Percentiles rank a stretch among this genome's conserved stretches.
phyloP scores from a whole-genome alignment of 2,113 vertebrate genomes.

The Aptenodytes patagonicus region DNA sequence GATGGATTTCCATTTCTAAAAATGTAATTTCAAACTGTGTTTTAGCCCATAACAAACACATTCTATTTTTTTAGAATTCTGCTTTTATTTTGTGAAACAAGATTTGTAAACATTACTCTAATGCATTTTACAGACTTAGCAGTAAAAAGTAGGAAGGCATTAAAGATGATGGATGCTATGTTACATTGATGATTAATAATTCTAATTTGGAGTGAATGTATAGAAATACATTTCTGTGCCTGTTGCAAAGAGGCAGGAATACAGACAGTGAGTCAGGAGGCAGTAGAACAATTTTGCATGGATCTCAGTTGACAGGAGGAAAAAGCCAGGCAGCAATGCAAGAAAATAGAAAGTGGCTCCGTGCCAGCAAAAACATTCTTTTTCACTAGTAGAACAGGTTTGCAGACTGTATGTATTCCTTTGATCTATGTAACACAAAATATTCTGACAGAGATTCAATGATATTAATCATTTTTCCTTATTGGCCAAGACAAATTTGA shows the following conservation, averaged over 20 bases:
- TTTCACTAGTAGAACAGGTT: constrained; percentile 55
- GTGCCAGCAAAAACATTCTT: constrained; percentile 40
- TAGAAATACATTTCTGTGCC: neutral
- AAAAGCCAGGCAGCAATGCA: neutral
- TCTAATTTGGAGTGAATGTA: neutral
- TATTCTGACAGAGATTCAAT: constrained; percentile 39
- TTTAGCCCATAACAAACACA: neutral
- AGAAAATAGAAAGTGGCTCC: constrained; percentile 19
- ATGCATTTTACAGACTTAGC: neutral
- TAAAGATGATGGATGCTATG: neutral
- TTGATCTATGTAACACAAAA: constrained; percentile 35
- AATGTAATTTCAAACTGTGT: neutral
- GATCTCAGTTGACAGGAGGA: constrained; percentile 29
- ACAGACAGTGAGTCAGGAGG: neutral
- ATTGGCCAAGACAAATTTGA: constrained; percentile 34
- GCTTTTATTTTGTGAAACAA: neutral
- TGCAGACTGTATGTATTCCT: constrained; percentile 10
- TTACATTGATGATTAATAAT: neutral
- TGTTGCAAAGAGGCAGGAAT: neutral
- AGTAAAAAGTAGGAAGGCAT: neutral
- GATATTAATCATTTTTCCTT: constrained; percentile 22
- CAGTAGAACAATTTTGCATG: neutral
- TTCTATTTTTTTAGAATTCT: neutral
- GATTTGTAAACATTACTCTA: neutral
- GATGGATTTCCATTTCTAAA: neutral